Base-by-base conservation (phyloP, 2,888 invertebrate species). In the Ophonus ardosiacus region DNA sequence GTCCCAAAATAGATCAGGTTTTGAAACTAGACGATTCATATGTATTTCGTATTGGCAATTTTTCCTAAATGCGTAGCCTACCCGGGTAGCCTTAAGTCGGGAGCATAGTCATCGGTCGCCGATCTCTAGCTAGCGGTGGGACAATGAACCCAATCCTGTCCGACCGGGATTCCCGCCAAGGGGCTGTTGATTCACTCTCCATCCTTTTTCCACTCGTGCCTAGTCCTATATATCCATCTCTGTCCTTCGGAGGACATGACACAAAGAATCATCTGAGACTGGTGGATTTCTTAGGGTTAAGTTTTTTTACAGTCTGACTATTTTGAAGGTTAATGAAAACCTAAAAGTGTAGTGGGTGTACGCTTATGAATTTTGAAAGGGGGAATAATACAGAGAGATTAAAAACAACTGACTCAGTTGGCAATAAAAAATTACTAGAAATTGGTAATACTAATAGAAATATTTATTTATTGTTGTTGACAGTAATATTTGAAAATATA, bases 111-210 rank as follows among this genome's bases (percentile, higher is more conserved):
- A 63, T 15, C 68, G 68, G 31, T 68, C 68, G 31, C 68, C 31
- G 68, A 38, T 63, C 68, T 68, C 59, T 59, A 24, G 31, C n/a
- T 15, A 15, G 38, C 68, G 31, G 38, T 18, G 78, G 79, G 15
- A 57, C 79, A 79, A 57, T 79, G 79, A 79, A 79, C 79, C 79
- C 79, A 59, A 38, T 79, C 40, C 61, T 43, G 71, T 43, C 71
- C 71, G 71, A 40, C 61, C 57, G 79, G 59, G 57, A 61, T 38
- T 79, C 79, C 79, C 59, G 59, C 56, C 79, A 59, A 59, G 79
- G 79, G 79, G 79, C 79, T 79, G 79, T 79, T 79, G 79, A 59
- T 79, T 79, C 79, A n/a, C 31, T 38, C 38, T 17, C 59, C 38
- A 5, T 61, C 79, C 17, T 59, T 24, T 24, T 79, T 38, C 17